These are phyloP conservation scores for Pygathrix nemaeus DNA, from an alignment of 2,113 vertebrate species.

Conservation along the genomic window DNA sequence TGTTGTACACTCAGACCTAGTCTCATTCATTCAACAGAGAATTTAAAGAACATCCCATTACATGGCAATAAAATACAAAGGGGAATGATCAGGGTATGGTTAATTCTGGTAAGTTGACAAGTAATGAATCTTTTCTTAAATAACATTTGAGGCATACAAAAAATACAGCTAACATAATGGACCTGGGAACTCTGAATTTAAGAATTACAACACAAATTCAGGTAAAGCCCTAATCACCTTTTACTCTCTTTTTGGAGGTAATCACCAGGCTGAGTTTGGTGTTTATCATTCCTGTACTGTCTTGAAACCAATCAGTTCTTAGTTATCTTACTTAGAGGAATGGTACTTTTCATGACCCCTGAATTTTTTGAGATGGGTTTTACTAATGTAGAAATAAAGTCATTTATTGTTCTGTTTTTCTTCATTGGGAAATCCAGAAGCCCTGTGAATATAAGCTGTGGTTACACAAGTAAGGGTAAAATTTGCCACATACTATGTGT, in stretches of 20 bases:
- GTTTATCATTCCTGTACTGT: background rate
- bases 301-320: background rate
- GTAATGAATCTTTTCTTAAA: background rate
- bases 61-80: background rate
- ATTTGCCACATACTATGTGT: background rate
- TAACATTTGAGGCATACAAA: background rate
- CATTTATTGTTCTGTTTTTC: background rate
- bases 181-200: background rate
- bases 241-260: background rate
- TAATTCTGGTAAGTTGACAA: constrained; percentile 22
- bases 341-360: background rate
- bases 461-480: background rate
- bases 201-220: background rate
- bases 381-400: background rate
- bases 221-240: background rate
- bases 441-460: background rate
- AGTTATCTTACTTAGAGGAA: background rate
- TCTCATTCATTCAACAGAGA: background rate
- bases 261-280: background rate
- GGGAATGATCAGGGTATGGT: background rate
- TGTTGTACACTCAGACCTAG: background rate
- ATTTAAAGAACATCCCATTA: constrained; percentile 16
- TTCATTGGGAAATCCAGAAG: background rate
- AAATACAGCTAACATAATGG: background rate
- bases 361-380: background rate